Evolutionary conservation across 2,888 invertebrate species (phyloP), one percentile per base, ranked within the genome.

Genomic region (Philereme vetulata): DNA sequence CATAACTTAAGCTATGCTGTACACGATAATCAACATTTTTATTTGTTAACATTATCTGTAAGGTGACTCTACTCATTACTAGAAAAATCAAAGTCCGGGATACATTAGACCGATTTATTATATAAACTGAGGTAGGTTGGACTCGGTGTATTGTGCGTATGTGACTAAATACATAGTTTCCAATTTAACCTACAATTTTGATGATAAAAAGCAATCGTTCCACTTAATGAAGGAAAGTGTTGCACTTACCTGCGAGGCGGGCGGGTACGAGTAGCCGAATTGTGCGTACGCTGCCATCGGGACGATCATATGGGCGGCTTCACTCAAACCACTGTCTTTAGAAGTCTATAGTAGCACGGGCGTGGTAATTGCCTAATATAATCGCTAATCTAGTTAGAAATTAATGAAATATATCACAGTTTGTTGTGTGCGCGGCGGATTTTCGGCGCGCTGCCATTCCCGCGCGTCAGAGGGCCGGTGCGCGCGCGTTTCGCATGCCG

Each of bases 251-350:
- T 97, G 97, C 80, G 97, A 96, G 85, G 97, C 96, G 94, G 97
- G 94, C 94, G 97, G 96, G 94, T 97, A 97, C 81, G 96, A 94
- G 91, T 97, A 97, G 93, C 97, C 97, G 93, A 97, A 97, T 93
- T 97, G 97, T 85, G 97, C 95, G 93, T 97, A 97, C 80, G 97
- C 96, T 88, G 97, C 93, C 93, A 93, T 92, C 77, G 91, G 91
- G 89, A 91, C 89, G 91, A 91, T 91, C 91, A 92, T 91, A 90
- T 84, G 91, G 90, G 86, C 90, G 91, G 91, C 84, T 91, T 90
- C 88, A 89, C 91, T 85, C 84, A 84, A 80, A 84, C 82, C 88
- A 90, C 90, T 91, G 90, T 90, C 90, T 90, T 85, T 89, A 85
- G 78, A 90, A 90, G 90, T 90, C 86, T 86, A 80, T 81, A 72